phyloP scores from a whole-genome alignment of 2,888 invertebrate genomes.

The Lepeophtheirus nordmannii region DNA sequence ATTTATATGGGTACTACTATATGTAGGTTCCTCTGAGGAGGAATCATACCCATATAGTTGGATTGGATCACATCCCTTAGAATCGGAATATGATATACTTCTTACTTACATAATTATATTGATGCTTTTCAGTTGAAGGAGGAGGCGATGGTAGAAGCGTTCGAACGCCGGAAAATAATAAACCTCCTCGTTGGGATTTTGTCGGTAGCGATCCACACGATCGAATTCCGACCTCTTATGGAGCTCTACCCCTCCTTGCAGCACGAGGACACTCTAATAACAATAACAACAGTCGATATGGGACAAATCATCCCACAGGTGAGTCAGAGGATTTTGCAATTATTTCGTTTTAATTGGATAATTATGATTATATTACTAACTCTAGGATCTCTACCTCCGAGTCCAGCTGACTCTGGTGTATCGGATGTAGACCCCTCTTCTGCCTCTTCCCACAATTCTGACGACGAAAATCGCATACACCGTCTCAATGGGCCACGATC shows the following conservation, averaged over 20 bases:
- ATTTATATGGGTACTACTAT: no score
- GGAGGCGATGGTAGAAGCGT: background rate
- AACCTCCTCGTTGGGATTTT: constrained; percentile 5
- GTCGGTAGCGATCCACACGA: background rate
- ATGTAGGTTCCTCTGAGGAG: no score
- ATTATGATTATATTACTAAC: background rate
- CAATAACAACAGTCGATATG: background rate
- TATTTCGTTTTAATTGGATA: background rate
- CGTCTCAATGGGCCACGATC: constrained; percentile 12
- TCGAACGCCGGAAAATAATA: background rate
- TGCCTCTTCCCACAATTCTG: constrained; percentile 42
- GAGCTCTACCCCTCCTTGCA: background rate
- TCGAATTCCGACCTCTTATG: constrained; percentile 1
- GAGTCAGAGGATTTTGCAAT: background rate
- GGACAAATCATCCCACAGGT: constrained; percentile 1
- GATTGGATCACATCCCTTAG: no score
- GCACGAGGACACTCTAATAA: background rate
- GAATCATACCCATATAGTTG: no score
- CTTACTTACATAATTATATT: no score
- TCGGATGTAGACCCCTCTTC: constrained; percentile 92
- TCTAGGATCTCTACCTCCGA: constrained; percentile 86
- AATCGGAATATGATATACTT: no score
- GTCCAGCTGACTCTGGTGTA: constrained; percentile 91
- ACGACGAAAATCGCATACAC: constrained; percentile 22
- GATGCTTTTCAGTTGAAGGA: no score